Base-by-base conservation (phyloP, 1,140 invertebrate genomes). In the Eumaeus atala region DNA sequence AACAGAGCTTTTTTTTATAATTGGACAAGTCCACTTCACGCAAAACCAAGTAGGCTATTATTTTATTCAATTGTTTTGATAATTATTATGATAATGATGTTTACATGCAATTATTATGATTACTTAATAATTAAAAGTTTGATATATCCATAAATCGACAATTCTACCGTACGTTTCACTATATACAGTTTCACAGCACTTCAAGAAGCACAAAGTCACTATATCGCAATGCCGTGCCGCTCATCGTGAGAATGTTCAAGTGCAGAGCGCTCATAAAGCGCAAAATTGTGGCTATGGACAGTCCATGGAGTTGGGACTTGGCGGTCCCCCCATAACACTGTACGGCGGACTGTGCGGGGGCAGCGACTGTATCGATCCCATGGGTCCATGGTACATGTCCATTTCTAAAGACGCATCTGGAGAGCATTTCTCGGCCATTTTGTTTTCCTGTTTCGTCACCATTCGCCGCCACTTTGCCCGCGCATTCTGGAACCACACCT, bases 401-500 rank as follows among this genome's bases (percentile, higher is more conserved):
- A 90, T 81, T 70, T 90, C 90, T 51, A 90, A 60, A 10, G 88
- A 87, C 7, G 87, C 88, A 62, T 92, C 91, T 34, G 87, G 84
- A 0, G 85, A 87, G 70, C 91, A 91, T 61, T 93, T 93, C 71
- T 92, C 92, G 63, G 91, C 84, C 78, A 84, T 81, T 64, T 92
- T 92, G 73, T 91, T 92, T 69, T 95, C 93, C 70, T 95, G 92
- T 74, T 96, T 96, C 70, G 95, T 90, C 85, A 96, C 92, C 92
- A 97, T 96, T 62, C 97, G 92, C 69, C 97, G 92, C 94, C 96
- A 98, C 90, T 99, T 99, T 67, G 97, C 97, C 50, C 97, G 90
- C 17, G 96, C 96, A 85, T 99, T 99, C 90, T 99, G 97, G 90
- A 99, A 99, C 97, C 97, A 99, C 49, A 99, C 97, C 97, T 99